Evolutionary conservation across 2,113 vertebrate genomes (phyloP).

Genomic region (Mesoclemmys tuberculata): DNA sequence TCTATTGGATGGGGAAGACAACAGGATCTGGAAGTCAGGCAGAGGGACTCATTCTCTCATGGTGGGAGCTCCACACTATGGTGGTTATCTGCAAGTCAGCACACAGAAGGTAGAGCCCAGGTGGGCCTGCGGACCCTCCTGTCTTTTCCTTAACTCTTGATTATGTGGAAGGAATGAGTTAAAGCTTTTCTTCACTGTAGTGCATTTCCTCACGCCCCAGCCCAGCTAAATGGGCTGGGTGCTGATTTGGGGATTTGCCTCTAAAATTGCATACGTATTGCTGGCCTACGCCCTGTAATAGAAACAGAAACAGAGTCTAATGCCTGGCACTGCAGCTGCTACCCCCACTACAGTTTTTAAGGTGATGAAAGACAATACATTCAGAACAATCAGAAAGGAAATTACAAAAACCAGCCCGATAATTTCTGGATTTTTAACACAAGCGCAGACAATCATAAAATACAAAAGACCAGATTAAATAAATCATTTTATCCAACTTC

Average conservation of each 20-base stretch:
- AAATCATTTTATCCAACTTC: conserved; percentile 75
- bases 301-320: conserved; percentile 15
- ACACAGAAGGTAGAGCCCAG: background rate
- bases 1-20: background rate
- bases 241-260: background rate
- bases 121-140: background rate
- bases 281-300: background rate
- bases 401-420: conserved; percentile 58
- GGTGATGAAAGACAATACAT: conserved; percentile 29
- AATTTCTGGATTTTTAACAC: conserved; percentile 74
- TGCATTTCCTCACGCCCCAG: background rate
- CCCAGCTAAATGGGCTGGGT: fast-evolving
- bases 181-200: background rate
- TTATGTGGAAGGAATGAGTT: background rate
- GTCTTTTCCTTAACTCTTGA: background rate
- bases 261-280: background rate
- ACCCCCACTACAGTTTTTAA: conserved; percentile 30
- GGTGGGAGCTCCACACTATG: background rate
- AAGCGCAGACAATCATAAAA: conserved; percentile 74
- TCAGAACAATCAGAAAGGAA: conserved; percentile 49
- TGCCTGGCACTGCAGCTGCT: background rate
- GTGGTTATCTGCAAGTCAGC: background rate
- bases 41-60: background rate
- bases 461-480: conserved; percentile 74
- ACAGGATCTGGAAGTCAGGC: background rate